A percentile compares a stretch with the other conserved stretches of the same genome.
phyloP scores from a whole-genome alignment of 2,113 vertebrate species.

The Natator depressus region DNA sequence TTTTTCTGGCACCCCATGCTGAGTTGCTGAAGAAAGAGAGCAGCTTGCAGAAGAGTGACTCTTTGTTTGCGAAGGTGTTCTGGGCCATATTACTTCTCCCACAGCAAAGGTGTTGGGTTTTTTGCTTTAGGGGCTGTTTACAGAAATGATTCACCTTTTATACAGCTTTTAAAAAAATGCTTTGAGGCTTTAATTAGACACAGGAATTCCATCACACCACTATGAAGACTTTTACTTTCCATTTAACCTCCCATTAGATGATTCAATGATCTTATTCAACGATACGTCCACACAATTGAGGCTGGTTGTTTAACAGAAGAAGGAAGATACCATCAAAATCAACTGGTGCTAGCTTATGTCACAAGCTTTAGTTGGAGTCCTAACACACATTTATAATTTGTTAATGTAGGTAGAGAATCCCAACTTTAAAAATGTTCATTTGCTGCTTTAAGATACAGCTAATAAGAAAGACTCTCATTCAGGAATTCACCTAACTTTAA shows the following conservation, averaged over 20 bases:
- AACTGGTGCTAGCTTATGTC: not conserved
- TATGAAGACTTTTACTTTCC: slow-evolving; percentile 57
- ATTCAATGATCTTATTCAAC: not conserved
- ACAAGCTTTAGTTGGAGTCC: slow-evolving; percentile 21
- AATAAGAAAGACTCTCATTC: not conserved
- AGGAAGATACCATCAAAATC: not conserved
- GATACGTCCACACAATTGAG: not conserved
- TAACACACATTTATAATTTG: not conserved
- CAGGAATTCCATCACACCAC: slow-evolving; percentile 9
- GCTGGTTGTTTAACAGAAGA: not conserved
- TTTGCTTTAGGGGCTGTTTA: slow-evolving; percentile 59
- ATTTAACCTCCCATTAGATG: slow-evolving; percentile 24
- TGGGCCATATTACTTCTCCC: slow-evolving; percentile 43
- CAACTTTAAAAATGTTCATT: not conserved
- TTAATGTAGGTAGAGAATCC: not conserved
- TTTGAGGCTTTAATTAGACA: slow-evolving; percentile 61
- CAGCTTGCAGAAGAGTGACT: slow-evolving; percentile 13
- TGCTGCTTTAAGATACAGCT: not conserved
- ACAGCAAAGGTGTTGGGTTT: slow-evolving; percentile 65
- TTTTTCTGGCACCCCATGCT: slow-evolving; percentile 74
- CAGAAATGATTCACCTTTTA: slow-evolving; percentile 70
- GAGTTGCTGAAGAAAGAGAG: slow-evolving; percentile 58
- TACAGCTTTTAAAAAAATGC: slow-evolving; percentile 68
- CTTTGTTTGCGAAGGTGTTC: slow-evolving; percentile 71
- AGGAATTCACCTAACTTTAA: not conserved